phyloP scores from a whole-genome alignment of 2,888 invertebrate genomes.

The Rhabditoides inermis region DNA sequence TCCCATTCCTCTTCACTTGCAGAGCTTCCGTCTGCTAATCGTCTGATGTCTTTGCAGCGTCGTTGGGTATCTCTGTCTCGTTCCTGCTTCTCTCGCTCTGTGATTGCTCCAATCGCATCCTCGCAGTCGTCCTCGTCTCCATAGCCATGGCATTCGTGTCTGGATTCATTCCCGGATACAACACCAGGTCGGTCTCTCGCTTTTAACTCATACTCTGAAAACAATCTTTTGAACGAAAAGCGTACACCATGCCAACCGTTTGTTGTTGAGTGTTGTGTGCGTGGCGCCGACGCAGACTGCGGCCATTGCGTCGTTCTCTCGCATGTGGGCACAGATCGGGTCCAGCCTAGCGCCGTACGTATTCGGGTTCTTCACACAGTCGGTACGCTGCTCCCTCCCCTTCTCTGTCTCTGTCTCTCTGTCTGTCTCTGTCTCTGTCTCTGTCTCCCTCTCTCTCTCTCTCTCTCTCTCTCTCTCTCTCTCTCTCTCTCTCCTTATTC shows the following conservation, averaged over 20 bases:
- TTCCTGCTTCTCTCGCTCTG: conserved; percentile 41
- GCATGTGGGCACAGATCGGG: conserved; percentile 47
- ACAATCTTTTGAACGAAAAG: not conserved
- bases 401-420: not conserved
- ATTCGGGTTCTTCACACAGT: conserved; percentile 38
- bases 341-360: conserved; percentile 45
- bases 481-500: conserved; percentile 1
- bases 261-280: conserved; percentile 39
- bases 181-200: conserved; percentile 30
- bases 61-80: conserved; percentile 44
- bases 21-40: too few relatives aligned
- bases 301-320: conserved; percentile 45
- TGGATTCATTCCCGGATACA: conserved; percentile 51
- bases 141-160: conserved; percentile 44
- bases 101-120: conserved; percentile 31
- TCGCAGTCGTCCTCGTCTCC: conserved; percentile 40
- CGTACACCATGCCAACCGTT: too few relatives aligned
- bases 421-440: not conserved
- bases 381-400: conserved; percentile 6
- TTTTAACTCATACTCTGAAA: not conserved
- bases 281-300: conserved; percentile 48
- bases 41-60: conserved; percentile 29
- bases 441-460: too few relatives aligned
- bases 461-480: not conserved
- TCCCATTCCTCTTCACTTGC: not conserved